Percentiles rank a stretch among this genome's conserved stretches.
phyloP scores from a whole-genome alignment of 2,797 vertebrate species.

The Manis pentadactyla region DNA sequence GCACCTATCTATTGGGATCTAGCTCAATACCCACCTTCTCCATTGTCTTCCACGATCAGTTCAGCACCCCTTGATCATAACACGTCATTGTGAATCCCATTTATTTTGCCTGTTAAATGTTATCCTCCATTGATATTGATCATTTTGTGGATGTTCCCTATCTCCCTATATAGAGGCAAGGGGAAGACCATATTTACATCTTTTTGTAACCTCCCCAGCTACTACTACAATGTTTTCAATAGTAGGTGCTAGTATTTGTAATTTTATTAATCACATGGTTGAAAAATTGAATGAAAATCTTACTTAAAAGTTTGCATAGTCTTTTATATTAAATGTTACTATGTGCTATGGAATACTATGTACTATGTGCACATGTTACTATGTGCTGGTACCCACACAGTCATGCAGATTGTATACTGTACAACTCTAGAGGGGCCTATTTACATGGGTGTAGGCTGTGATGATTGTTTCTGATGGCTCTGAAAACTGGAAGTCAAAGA shows the following conservation, averaged over 20 bases:
- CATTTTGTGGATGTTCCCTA: not conserved
- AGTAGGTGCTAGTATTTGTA: not conserved
- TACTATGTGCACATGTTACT: not conserved
- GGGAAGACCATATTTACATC: not conserved
- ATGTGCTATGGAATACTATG: not conserved
- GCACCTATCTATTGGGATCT: not conserved
- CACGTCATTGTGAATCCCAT: not conserved
- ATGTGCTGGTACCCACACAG: not conserved
- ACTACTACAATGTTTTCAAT: not conserved
- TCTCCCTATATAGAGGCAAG: not conserved
- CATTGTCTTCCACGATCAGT: not conserved
- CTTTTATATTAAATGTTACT: not conserved
- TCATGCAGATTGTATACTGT: not conserved
- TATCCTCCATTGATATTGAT: not conserved
- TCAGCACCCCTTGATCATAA: not conserved
- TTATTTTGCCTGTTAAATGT: not conserved
- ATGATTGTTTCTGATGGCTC: not conserved
- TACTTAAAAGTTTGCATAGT: not conserved
- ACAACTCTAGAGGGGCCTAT: not conserved
- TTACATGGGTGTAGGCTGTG: not conserved
- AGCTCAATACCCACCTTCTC: not conserved
- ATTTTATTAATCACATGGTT: constrained; percentile 33
- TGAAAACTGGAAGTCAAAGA: constrained; percentile 25
- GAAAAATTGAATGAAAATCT: constrained; percentile 15
- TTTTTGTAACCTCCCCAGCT: not conserved